Conservation (phyloP, 2,113 vertebrate species). For the Takifugu bimaculatus region DNA sequence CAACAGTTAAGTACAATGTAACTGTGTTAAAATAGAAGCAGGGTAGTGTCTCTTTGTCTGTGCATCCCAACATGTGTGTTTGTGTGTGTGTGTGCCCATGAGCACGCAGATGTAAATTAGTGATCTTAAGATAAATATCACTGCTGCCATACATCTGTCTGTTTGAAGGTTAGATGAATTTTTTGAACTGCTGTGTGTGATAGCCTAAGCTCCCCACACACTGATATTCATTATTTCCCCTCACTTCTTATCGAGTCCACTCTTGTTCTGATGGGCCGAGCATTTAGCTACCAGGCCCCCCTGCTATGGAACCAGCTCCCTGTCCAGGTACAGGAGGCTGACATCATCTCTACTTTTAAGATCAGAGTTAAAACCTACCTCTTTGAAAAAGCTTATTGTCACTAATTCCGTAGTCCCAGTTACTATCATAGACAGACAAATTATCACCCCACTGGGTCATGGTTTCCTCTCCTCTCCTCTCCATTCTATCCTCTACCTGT, state of each 20-base stretch:
- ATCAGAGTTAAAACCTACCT: too few relatives aligned
- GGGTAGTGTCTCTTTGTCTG: constrained; percentile 57
- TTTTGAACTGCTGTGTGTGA: neutral
- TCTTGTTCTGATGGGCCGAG: constrained; percentile 19
- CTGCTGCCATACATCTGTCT: constrained; percentile 41
- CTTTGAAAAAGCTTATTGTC: too few relatives aligned
- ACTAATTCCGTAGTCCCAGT: too few relatives aligned
- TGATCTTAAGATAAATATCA: constrained; percentile 52
- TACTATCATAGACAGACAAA: too few relatives aligned
- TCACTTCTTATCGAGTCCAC: constrained; percentile 5
- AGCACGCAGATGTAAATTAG: constrained; percentile 26
- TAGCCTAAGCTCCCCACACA: too few relatives aligned
- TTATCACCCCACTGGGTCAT: too few relatives aligned
- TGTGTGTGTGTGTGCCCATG: constrained; percentile 22
- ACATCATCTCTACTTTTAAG: too few relatives aligned
- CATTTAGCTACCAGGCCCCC: too few relatives aligned
- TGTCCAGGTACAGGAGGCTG: too few relatives aligned
- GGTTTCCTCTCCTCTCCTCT: too few relatives aligned
- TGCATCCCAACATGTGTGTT: constrained; percentile 13
- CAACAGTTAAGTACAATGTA: constrained; percentile 3
- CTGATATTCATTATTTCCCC: neutral
- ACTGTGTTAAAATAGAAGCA: constrained; percentile 60
- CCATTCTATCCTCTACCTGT: too few relatives aligned
- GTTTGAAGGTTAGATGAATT: constrained; percentile 33
- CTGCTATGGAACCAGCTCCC: too few relatives aligned